phyloP scores from a whole-genome alignment of 2,113 vertebrate genomes.

The Holacanthus passer region DNA sequence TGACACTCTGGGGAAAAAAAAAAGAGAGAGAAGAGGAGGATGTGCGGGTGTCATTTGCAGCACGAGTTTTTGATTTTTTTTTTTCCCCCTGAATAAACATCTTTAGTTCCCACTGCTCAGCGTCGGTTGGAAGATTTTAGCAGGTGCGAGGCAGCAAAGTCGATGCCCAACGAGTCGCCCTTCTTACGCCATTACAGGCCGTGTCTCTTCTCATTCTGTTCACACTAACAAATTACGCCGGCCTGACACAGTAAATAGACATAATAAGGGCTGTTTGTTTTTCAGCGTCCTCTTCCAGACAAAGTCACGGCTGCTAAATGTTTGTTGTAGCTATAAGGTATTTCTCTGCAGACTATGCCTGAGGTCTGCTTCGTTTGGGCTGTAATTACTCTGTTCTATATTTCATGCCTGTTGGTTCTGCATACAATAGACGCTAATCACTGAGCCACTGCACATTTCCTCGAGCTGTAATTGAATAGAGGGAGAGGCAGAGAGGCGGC shows the following conservation, averaged over 20 bases:
- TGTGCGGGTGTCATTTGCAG: conserved; percentile 51
- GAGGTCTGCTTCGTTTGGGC: conserved; percentile 65
- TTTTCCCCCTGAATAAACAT: conserved; percentile 53
- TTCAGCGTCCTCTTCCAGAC: conserved; percentile 44
- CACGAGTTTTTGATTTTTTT: conserved; percentile 29
- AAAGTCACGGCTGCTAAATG: conserved; percentile 67
- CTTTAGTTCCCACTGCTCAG: conserved; percentile 22
- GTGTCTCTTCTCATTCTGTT: conserved; percentile 67
- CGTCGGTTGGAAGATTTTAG: conserved; percentile 55
- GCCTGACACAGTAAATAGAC: conserved; percentile 69
- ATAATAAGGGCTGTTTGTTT: conserved; percentile 70
- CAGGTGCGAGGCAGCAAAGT: conserved; percentile 45
- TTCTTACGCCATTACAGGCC: conserved; percentile 69
- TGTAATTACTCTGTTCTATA: conserved; percentile 74
- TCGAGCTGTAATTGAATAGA: conserved; percentile 61
- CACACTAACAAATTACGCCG: conserved; percentile 64
- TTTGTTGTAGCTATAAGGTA: conserved; percentile 61
- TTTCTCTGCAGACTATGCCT: conserved; percentile 62
- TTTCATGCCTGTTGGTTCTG: conserved; percentile 75
- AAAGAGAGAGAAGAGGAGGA: not conserved
- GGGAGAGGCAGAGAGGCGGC: conserved; percentile 26
- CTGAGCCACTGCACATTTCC: conserved; percentile 64
- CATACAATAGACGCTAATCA: conserved; percentile 66
- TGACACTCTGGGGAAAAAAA: conserved; percentile 27
- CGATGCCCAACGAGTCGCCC: conserved; percentile 50